Conservation (phyloP, 2,113 vertebrate species). For the Craseonycteris thonglongyai region DNA sequence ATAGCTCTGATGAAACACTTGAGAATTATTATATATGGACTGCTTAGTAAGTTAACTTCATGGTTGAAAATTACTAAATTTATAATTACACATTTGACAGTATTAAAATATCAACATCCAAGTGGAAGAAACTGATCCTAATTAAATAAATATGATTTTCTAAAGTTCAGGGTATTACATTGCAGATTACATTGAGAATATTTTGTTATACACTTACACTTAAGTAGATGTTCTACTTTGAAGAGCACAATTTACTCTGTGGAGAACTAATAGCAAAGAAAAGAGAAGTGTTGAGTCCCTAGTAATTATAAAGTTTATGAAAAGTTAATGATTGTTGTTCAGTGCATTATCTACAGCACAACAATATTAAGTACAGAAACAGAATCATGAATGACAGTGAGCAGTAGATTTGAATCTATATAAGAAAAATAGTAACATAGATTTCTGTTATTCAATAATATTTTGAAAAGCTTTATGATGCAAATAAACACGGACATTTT, state of each 20-base stretch:
- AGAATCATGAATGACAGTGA: not conserved
- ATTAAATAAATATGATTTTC: slow-evolving; percentile 41
- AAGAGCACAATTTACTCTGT: not conserved
- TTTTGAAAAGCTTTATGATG: not conserved
- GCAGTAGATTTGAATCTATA: not conserved
- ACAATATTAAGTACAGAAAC: not conserved
- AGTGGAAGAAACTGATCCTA: slow-evolving; percentile 27
- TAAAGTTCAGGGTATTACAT: slow-evolving; percentile 11
- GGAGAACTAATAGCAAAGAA: not conserved
- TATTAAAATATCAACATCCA: slow-evolving; percentile 52
- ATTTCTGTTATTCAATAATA: not conserved
- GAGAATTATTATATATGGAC: slow-evolving; percentile 20
- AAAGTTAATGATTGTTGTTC: not conserved
- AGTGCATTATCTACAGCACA: not conserved
- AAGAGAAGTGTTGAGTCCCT: not conserved
- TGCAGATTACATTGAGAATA: slow-evolving; percentile 11
- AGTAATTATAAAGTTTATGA: not conserved
- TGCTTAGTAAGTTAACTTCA: slow-evolving; percentile 33
- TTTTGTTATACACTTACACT: not conserved
- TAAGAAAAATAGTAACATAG: not conserved
- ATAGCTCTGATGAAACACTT: slow-evolving; percentile 19
- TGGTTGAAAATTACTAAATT: slow-evolving; percentile 38
- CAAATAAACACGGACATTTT: not conserved
- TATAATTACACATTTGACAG: slow-evolving; percentile 36
- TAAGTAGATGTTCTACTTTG: not conserved